phyloP scores from a whole-genome alignment of 2,113 vertebrate genomes.

The Apaloderma vittatum region DNA sequence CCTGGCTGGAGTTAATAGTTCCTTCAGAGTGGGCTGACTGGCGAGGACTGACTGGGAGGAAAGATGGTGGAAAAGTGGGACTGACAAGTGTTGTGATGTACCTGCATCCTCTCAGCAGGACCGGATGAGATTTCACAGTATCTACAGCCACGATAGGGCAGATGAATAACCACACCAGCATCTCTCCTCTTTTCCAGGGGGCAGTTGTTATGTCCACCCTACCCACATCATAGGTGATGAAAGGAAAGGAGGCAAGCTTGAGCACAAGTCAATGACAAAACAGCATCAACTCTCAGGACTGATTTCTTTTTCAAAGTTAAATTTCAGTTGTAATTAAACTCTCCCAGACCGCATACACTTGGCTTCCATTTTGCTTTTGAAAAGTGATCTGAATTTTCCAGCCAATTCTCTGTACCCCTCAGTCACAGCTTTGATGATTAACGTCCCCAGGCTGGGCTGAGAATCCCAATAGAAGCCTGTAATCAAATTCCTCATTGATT shows the following conservation, averaged over 20 bases:
- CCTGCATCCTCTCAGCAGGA: not conserved
- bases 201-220: not conserved
- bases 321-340: conserved; percentile 48
- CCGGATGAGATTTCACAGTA: not conserved
- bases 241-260: not conserved
- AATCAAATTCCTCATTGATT: conserved; percentile 66
- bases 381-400: conserved; percentile 45
- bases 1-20: not conserved
- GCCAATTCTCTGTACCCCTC: conserved; percentile 38
- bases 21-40: not conserved
- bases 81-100: not conserved
- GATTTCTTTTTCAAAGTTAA: conserved; percentile 48
- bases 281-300: not conserved
- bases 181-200: not conserved
- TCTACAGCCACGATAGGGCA: not conserved
- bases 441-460: not conserved
- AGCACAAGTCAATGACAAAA: not conserved
- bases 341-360: not conserved
- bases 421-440: conserved; percentile 58
- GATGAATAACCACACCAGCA: not conserved
- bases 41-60: not conserved
- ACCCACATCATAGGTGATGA: rapidly evolving
- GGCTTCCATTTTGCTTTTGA: conserved; percentile 57
- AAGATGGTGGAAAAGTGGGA: not conserved
- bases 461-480: conserved; percentile 47